Conservation (phyloP, 1,140 invertebrate species). For the Lepidurus arcticus region DNA sequence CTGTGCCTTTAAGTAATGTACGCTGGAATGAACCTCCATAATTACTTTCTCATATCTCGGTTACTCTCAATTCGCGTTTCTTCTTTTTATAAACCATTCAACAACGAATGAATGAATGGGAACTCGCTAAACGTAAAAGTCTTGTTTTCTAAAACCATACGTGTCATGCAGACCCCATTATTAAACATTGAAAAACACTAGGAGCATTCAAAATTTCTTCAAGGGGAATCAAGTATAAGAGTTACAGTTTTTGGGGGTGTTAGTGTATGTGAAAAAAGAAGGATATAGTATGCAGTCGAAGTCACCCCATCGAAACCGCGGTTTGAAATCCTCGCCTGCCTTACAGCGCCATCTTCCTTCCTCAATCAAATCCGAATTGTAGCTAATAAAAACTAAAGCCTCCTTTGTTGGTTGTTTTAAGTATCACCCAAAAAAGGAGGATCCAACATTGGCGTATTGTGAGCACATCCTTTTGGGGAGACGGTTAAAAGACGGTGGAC, state of each 20-base stretch:
- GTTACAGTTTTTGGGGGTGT: not conserved
- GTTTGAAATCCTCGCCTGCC: not conserved
- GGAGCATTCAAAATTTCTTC: not conserved
- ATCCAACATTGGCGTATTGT: not conserved
- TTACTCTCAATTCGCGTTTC: too few species aligned
- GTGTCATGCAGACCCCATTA: not conserved
- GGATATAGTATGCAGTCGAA: not conserved
- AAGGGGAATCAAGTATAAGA: not conserved
- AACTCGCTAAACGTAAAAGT: not conserved
- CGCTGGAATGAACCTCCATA: too few species aligned
- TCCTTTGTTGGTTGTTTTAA: too few species aligned
- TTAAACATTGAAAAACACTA: constrained; percentile 9
- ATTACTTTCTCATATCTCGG: too few species aligned
- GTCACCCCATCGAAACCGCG: not conserved
- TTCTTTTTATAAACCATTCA: not conserved
- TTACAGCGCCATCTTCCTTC: too few species aligned
- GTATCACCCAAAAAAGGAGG: not conserved
- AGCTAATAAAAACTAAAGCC: too few species aligned
- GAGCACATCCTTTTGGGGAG: not conserved
- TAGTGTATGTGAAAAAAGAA: not conserved
- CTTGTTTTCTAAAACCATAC: not conserved
- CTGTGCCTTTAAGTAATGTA: not conserved
- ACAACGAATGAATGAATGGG: not conserved
- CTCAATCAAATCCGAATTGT: too few species aligned
- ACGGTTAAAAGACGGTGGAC: constrained; percentile 15